These are phyloP conservation scores for Neogobius melanostomus DNA, from an alignment of 2,113 vertebrate genomes.

Conservation along the genomic window DNA sequence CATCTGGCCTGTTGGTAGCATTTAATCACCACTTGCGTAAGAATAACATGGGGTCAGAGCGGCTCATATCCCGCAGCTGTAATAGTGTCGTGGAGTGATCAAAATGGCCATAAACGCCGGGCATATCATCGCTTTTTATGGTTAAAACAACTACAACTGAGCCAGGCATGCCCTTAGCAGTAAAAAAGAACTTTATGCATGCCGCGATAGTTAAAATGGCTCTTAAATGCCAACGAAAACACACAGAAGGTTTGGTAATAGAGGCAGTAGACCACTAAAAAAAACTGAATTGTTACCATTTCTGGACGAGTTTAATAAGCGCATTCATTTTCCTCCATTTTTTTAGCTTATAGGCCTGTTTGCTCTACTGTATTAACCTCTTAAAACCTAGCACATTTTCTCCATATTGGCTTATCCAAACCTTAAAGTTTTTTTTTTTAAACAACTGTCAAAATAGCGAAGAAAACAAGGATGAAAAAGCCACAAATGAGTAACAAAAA, in stretches of 20 bases:
- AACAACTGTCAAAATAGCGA: too few species aligned
- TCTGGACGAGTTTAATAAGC: constrained; percentile 1
- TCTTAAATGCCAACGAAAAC: constrained; percentile 19
- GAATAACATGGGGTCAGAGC: background rate
- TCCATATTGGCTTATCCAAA: too few species aligned
- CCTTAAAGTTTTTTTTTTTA: too few species aligned
- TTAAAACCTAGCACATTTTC: too few species aligned
- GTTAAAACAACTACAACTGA: background rate
- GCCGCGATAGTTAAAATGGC: constrained; percentile 4
- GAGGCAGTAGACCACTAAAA: constrained; percentile 22
- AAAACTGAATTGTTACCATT: constrained; percentile 13
- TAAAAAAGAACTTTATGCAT: constrained; percentile 13
- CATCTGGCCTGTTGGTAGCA: background rate
- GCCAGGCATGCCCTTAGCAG: background rate
- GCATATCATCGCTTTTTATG: background rate
- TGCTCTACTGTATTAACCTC: too few species aligned
- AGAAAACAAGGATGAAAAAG: too few species aligned
- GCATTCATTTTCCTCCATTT: background rate
- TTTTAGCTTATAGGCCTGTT: too few species aligned
- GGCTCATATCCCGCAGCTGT: background rate
- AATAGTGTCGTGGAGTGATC: background rate
- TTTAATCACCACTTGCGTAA: background rate
- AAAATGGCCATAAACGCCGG: constrained; percentile 1
- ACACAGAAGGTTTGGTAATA: constrained; percentile 19
- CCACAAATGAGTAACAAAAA: too few species aligned